Evolutionary conservation across 2,113 vertebrate genomes (phyloP).

Genomic region (Myrmecophaga tridactyla): DNA sequence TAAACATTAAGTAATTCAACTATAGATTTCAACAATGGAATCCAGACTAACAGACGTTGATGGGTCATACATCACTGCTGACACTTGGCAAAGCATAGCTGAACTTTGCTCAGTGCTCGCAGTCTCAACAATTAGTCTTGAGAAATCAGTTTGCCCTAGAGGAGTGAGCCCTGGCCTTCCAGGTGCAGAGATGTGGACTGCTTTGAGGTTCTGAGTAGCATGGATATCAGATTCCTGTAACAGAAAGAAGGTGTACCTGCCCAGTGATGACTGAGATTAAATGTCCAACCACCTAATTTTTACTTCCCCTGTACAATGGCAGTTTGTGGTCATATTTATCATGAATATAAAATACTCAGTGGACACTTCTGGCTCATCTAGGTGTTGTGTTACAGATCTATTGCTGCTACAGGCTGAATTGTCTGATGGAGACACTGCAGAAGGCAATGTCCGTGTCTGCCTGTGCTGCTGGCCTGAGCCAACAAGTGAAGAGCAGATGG

Average conservation of each 20-base stretch:
- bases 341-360: background rate
- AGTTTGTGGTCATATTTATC: background rate
- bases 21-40: background rate
- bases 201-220: background rate
- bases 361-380: background rate
- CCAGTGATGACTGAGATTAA: background rate
- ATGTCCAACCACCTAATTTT: background rate
- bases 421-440: background rate
- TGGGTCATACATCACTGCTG: background rate
- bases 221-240: background rate
- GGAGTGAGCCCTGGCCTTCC: too few species aligned
- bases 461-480: too few species aligned
- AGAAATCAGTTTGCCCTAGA: background rate
- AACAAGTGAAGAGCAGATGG: background rate
- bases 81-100: background rate
- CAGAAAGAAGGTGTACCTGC: background rate
- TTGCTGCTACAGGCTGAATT: rapidly evolving
- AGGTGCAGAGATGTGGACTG: background rate
- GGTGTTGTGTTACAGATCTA: background rate
- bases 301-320: background rate
- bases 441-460: background rate
- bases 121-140: background rate
- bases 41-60: background rate
- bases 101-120: background rate
- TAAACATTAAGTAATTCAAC: too few species aligned